These are phyloP conservation scores for Synergus itoensis DNA, from an alignment of 2,888 invertebrate genomes.

Conservation along the genomic window DNA sequence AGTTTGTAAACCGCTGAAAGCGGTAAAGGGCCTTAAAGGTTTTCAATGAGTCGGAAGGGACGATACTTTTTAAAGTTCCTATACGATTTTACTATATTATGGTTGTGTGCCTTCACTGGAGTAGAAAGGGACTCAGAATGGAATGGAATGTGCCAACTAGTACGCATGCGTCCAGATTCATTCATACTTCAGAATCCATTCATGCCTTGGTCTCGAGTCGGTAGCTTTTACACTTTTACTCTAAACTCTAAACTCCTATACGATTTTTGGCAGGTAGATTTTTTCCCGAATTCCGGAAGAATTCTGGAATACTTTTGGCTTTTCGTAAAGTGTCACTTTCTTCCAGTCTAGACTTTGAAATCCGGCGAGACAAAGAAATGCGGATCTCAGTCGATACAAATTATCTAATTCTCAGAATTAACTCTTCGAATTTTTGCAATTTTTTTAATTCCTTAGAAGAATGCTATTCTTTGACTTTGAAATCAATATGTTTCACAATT, in stretches of 20 bases:
- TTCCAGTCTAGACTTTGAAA: not conserved
- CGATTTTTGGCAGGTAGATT: conserved; percentile 26
- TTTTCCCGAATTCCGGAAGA: conserved; percentile 14
- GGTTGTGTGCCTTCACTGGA: not conserved
- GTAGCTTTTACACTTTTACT: conserved; percentile 11
- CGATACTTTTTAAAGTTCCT: conserved; percentile 33
- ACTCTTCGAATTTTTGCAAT: not conserved
- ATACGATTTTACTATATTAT: not conserved
- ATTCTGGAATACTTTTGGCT: not conserved
- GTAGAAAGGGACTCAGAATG: not conserved
- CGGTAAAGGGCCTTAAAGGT: conserved; percentile 24
- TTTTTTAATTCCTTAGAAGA: too few relatives aligned
- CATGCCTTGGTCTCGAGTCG: conserved; percentile 1
- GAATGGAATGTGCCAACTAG: conserved; percentile 4
- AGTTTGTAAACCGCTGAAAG: conserved; percentile 30
- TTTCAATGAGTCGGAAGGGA: conserved; percentile 26
- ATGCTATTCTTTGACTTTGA: too few relatives aligned
- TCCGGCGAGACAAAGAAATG: too few relatives aligned
- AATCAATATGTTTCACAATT: too few relatives aligned
- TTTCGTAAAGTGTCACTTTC: not conserved
- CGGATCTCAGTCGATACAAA: not conserved
- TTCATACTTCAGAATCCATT: conserved; percentile 7
- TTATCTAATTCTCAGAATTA: not conserved
- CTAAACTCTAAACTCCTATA: not conserved
- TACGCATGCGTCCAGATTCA: conserved; percentile 20